Percentiles rank a stretch among this genome's conserved stretches.
Evolutionary conservation across 2,113 vertebrate genomes (phyloP).

Genomic region (Strix uralensis): DNA sequence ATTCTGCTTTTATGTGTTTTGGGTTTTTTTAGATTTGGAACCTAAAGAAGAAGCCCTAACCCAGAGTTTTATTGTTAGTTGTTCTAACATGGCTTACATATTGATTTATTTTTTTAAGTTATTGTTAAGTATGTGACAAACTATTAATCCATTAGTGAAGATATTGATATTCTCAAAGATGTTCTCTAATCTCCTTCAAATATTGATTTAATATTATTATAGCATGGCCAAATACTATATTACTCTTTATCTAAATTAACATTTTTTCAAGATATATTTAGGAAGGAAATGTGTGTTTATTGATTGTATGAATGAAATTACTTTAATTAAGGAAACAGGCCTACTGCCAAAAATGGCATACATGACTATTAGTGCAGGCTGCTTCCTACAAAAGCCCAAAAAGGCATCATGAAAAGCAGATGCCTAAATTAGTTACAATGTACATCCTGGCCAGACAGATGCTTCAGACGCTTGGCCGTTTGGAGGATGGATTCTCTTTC

Average conservation of each 20-base stretch:
- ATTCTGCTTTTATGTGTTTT: not conserved
- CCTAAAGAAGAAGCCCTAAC: not conserved
- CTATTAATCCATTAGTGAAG: slow-evolving; percentile 37
- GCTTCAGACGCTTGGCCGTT: slow-evolving; percentile 1
- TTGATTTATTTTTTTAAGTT: not conserved
- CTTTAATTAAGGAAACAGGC: slow-evolving; percentile 64
- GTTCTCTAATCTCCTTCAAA: slow-evolving; percentile 31
- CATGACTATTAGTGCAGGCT: slow-evolving; percentile 37
- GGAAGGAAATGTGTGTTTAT: slow-evolving; percentile 71
- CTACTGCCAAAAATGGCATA: slow-evolving; percentile 52
- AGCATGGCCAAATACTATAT: slow-evolving; percentile 33
- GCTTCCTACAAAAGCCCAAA: slow-evolving; percentile 42
- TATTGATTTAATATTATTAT: slow-evolving; percentile 56
- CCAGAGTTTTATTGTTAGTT: not conserved
- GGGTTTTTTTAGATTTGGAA: not conserved
- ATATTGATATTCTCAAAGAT: slow-evolving; percentile 31
- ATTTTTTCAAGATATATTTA: slow-evolving; percentile 51
- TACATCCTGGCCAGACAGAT: slow-evolving; percentile 47
- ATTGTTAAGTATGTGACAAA: slow-evolving; percentile 10
- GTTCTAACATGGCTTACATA: not conserved
- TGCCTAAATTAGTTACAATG: slow-evolving; percentile 20
- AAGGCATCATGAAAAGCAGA: slow-evolving; percentile 63
- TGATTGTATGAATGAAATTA: slow-evolving; percentile 59
- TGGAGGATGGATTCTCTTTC: not conserved
- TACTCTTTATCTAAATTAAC: slow-evolving; percentile 51